Evolutionary conservation across 2,888 invertebrate species (phyloP).

Genomic region (Matsumyia berberina): DNA sequence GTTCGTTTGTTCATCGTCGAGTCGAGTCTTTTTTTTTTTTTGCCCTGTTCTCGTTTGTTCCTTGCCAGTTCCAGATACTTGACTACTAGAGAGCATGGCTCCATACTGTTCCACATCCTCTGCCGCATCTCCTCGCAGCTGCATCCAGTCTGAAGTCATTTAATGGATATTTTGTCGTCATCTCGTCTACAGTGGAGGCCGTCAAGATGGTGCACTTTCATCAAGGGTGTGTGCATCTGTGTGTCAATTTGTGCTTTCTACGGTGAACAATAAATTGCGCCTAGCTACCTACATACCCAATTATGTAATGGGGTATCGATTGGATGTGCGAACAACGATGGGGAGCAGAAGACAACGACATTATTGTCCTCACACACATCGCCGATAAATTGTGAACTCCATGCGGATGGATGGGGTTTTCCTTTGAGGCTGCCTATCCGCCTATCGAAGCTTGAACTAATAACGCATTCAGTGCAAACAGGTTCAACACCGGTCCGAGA

Average conservation of each 20-base stretch:
- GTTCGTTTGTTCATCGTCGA: conserved; percentile 23
- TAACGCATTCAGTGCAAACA: conserved; percentile 68
- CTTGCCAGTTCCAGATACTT: conserved; percentile 66
- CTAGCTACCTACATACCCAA: conserved; percentile 69
- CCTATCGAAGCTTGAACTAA: conserved; percentile 64
- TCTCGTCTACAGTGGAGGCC: conserved; percentile 73
- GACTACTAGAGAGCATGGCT: conserved; percentile 50
- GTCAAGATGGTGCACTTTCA: conserved; percentile 48
- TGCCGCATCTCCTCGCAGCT: too few species aligned
- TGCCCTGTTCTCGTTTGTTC: conserved; percentile 36
- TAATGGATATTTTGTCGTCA: conserved; percentile 74
- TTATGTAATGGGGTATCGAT: conserved; percentile 74
- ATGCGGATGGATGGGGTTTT: conserved; percentile 39
- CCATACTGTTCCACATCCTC: conserved; percentile 14
- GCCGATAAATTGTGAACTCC: conserved; percentile 31
- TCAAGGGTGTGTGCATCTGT: not conserved
- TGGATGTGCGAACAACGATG: conserved; percentile 7
- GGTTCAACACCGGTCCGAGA: conserved; percentile 64
- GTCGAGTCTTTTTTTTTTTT: conserved; percentile 18
- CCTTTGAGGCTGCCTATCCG: too few species aligned
- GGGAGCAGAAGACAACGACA: conserved; percentile 5
- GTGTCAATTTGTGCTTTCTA: conserved; percentile 17
- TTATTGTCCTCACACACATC: conserved; percentile 34
- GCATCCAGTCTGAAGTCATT: conserved; percentile 67
- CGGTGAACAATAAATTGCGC: conserved; percentile 36